A percentile compares a stretch with the other conserved stretches of the same genome.
Evolutionary conservation across 53 echinoderm and acorn worm genomes (phyloP).

Genomic region (Paracentrotus lividus): DNA sequence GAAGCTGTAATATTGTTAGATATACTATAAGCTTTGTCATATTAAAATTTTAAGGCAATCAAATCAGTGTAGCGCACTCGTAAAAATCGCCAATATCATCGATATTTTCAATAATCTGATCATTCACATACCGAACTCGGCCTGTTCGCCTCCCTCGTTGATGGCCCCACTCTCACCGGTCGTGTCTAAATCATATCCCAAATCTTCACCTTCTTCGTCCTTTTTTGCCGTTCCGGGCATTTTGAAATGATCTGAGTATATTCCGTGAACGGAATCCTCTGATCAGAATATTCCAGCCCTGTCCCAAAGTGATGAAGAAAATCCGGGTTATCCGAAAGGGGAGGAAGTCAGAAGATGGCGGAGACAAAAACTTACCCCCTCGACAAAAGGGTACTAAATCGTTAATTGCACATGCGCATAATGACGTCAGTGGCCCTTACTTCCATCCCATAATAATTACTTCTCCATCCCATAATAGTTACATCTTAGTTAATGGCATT

Average conservation of each 20-base stretch:
- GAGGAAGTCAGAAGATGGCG: slow-evolving; percentile 76
- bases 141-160: slow-evolving; percentile 70
- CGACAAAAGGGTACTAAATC: slow-evolving; percentile 99
- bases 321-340: slow-evolving; percentile 73
- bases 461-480: slow-evolving; percentile 99
- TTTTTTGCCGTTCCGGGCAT: slow-evolving; percentile 84
- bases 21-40: neutral
- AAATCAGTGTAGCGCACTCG: slow-evolving; percentile 57
- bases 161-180: slow-evolving; percentile 79
- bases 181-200: slow-evolving; percentile 81
- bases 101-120: slow-evolving; percentile 91
- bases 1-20: neutral
- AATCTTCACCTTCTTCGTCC: slow-evolving; percentile 83
- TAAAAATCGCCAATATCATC: slow-evolving; percentile 76
- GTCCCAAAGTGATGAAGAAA: slow-evolving; percentile 52
- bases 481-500: slow-evolving; percentile 91
- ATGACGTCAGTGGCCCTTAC: slow-evolving; percentile 97
- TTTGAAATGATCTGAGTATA: slow-evolving; percentile 54
- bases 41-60: neutral
- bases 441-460: slow-evolving; percentile 99
- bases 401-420: slow-evolving; percentile 99
- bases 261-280: slow-evolving; percentile 65
- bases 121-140: slow-evolving; percentile 72
- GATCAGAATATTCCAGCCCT: neutral
- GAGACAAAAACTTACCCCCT: slow-evolving; percentile 95